Percentiles rank a stretch among this genome's conserved stretches.
These are phyloP conservation scores for Protobothrops flavoviridis DNA, from an alignment of 2,113 vertebrate genomes.

Conservation along the genomic window DNA sequence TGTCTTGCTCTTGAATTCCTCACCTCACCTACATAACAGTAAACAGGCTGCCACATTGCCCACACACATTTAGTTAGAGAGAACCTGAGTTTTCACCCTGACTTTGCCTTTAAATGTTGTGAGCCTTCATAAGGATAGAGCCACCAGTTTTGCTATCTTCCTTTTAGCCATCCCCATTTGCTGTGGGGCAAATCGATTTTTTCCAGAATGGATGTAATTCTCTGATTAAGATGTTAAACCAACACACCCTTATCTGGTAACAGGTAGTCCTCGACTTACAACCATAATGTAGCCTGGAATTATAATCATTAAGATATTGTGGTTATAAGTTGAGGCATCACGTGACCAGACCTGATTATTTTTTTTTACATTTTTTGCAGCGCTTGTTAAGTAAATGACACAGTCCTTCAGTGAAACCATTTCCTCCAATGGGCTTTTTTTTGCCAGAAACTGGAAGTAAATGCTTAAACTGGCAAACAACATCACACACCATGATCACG, in stretches of 20 bases:
- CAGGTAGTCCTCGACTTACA: not conserved
- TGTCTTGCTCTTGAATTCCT: not conserved
- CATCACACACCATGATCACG: not conserved
- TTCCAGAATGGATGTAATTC: not conserved
- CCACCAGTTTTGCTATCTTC: not conserved
- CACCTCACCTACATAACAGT: not conserved
- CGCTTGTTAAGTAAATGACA: not conserved
- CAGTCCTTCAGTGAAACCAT: not conserved
- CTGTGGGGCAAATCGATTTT: not conserved
- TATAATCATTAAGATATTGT: not conserved
- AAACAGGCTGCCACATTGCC: conserved; percentile 12
- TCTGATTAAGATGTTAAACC: not conserved
- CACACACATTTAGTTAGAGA: not conserved
- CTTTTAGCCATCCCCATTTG: not conserved
- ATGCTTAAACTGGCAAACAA: not conserved
- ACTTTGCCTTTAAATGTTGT: not conserved
- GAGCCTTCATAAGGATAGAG: not conserved
- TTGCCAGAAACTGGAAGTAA: not conserved
- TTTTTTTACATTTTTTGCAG: not conserved
- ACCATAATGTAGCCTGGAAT: not conserved
- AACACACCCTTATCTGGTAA: not conserved
- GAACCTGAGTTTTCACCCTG: not conserved
- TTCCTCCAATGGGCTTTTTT: not conserved
- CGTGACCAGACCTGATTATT: not conserved
- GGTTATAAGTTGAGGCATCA: not conserved